These are phyloP conservation scores for Habropoda laboriosa DNA, from an alignment of 1,140 invertebrate species.

Conservation along the genomic window DNA sequence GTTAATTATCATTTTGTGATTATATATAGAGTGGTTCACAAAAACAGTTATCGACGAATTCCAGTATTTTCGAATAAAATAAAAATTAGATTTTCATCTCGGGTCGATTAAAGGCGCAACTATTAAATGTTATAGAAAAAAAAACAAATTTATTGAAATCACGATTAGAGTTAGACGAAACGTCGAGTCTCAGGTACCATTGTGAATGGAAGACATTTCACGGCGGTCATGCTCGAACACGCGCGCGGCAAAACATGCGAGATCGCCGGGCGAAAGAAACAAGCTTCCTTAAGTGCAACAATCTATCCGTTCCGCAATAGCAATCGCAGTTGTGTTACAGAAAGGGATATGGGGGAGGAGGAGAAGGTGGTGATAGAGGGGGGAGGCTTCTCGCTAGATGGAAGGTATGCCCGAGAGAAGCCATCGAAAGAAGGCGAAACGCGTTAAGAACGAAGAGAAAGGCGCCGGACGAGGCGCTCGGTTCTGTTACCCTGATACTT, in stretches of 20 bases:
- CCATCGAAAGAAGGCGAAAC: constrained; percentile 25
- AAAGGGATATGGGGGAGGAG: constrained; percentile 1
- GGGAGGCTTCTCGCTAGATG: background rate
- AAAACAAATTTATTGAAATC: too few relatives aligned
- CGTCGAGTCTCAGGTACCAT: background rate
- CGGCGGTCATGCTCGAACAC: background rate
- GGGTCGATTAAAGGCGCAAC: background rate
- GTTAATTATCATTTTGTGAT: too few relatives aligned
- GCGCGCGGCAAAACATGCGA: background rate
- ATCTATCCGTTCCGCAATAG: background rate
- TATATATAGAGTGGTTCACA: too few relatives aligned
- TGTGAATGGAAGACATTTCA: background rate
- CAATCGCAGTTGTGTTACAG: background rate
- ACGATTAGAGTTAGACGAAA: background rate
- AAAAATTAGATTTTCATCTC: background rate
- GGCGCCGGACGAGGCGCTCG: constrained; percentile 4
- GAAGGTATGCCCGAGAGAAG: background rate
- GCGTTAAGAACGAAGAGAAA: constrained; percentile 22
- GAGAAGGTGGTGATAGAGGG: too few relatives aligned
- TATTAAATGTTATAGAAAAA: background rate
- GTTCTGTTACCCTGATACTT: constrained; percentile 53
- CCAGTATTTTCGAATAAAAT: too few relatives aligned
- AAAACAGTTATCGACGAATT: too few relatives aligned
- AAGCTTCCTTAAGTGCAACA: background rate
- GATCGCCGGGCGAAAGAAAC: background rate